These are phyloP conservation scores for Amaurobius ferox DNA, from an alignment of 2,888 invertebrate genomes.

Conservation along the genomic window DNA sequence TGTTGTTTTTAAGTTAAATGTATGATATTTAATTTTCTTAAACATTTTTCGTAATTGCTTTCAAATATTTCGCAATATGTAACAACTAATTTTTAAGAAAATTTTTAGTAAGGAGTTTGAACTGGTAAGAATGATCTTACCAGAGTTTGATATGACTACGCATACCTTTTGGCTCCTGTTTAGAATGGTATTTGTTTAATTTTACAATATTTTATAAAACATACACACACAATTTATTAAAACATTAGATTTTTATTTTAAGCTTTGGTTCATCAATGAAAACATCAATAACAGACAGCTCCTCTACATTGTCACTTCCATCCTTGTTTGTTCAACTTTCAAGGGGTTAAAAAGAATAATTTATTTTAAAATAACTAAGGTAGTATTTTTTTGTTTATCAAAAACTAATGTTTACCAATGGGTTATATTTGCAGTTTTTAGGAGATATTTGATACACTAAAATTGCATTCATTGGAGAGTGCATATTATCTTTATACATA, in stretches of 20 bases:
- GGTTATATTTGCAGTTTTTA: background rate
- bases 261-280: conserved; percentile 71
- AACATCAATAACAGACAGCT: conserved; percentile 72
- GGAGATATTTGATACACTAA: conserved; percentile 12
- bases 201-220: no score
- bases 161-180: no score
- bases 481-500: conserved; percentile 10
- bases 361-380: conserved; percentile 36
- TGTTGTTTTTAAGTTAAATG: no score
- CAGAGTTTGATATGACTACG: no score
- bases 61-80: no score
- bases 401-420: conserved; percentile 10
- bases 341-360: conserved; percentile 63
- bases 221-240: conserved; percentile 42
- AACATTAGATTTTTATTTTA: conserved; percentile 71
- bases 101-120: no score
- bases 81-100: no score
- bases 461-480: conserved; percentile 9
- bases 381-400: conserved; percentile 1
- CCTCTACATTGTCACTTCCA: conserved; percentile 60
- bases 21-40: no score
- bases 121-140: no score
- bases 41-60: no score
- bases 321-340: conserved; percentile 64
- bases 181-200: no score